phyloP scores from a whole-genome alignment of 2,797 vertebrate genomes.

The Cichlasoma orientale region DNA sequence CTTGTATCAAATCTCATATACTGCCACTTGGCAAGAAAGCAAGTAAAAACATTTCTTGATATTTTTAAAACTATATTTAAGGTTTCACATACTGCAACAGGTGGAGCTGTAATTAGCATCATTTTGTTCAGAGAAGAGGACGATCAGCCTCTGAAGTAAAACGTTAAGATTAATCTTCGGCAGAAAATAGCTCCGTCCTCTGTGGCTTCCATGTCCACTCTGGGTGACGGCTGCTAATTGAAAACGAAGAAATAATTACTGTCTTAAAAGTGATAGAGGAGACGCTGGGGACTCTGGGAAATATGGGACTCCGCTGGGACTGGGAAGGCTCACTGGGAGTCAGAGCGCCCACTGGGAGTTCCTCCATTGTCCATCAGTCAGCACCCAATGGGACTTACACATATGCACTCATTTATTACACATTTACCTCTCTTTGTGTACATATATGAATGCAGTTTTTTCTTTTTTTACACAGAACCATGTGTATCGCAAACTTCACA shows the following conservation, averaged over 20 bases:
- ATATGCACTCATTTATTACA: background rate
- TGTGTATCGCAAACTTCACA: background rate
- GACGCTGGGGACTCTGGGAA: constrained; percentile 57
- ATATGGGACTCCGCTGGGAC: constrained; percentile 53
- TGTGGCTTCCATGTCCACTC: constrained; percentile 51
- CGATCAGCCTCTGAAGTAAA: background rate
- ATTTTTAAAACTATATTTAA: background rate
- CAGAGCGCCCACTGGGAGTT: constrained; percentile 54
- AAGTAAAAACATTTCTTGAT: background rate
- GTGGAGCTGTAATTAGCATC: background rate
- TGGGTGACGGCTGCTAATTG: constrained; percentile 71
- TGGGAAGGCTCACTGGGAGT: constrained; percentile 31
- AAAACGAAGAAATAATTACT: constrained; percentile 80
- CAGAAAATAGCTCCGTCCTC: constrained; percentile 45
- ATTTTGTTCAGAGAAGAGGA: background rate
- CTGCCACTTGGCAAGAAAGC: background rate
- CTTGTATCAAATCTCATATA: background rate
- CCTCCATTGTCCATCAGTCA: constrained; percentile 80
- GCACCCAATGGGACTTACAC: constrained; percentile 43
- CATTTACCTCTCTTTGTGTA: constrained; percentile 1
- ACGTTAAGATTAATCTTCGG: constrained; percentile 1
- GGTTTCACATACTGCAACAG: background rate
- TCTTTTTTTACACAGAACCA: background rate
- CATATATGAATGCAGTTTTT: background rate
- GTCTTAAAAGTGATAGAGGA: constrained; percentile 76